These are phyloP conservation scores for Coecobrya sp. DNA, from an alignment of 2,888 invertebrate genomes.

Conservation along the genomic window DNA sequence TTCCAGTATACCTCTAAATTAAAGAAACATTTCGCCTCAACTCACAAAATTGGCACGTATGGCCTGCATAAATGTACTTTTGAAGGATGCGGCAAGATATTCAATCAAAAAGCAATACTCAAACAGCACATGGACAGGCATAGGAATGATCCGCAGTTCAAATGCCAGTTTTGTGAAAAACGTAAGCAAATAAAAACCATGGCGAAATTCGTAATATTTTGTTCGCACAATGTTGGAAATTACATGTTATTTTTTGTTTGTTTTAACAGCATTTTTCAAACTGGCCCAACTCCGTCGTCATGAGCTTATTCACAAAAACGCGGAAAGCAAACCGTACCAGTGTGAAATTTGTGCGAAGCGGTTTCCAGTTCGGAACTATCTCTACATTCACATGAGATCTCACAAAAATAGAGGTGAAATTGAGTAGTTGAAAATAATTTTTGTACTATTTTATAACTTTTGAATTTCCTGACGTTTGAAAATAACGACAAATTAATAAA, in stretches of 20 bases:
- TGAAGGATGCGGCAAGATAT: not conserved
- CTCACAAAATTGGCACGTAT: not conserved
- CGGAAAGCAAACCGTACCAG: slow-evolving; percentile 53
- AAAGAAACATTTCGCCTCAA: not conserved
- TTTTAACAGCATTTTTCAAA: no score
- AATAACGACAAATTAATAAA: no score
- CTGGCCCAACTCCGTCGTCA: slow-evolving; percentile 8
- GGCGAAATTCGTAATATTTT: no score
- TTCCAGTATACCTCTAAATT: not conserved
- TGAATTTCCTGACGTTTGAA: no score
- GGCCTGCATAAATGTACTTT: not conserved
- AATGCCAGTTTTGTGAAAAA: not conserved
- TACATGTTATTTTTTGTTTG: no score
- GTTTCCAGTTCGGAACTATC: slow-evolving; percentile 68
- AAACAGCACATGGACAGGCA: not conserved
- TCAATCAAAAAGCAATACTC: not conserved
- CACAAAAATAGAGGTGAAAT: not conserved
- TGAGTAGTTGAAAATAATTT: not conserved
- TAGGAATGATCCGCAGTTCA: not conserved
- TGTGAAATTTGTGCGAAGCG: slow-evolving; percentile 64
- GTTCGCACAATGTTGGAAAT: no score
- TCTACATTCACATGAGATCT: slow-evolving; percentile 68
- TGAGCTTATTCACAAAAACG: slow-evolving; percentile 58
- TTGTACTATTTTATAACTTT: not conserved
- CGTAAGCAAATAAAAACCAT: no score